Evolutionary conservation across 2,888 invertebrate genomes (phyloP), one percentile per base, ranked within the genome.

Genomic region (Selenia dentaria): DNA sequence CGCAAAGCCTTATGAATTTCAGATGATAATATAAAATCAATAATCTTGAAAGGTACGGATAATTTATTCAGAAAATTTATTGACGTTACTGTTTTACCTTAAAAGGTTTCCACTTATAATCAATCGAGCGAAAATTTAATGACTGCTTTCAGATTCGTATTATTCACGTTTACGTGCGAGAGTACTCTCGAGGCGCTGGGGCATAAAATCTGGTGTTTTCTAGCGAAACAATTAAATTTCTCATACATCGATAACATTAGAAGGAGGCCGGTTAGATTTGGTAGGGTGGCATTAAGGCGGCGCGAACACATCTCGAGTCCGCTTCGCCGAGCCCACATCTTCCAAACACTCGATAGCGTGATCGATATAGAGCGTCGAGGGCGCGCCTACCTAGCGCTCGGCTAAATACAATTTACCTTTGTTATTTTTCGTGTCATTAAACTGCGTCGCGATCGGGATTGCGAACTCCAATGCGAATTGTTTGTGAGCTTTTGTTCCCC

Each of bases 401-500:
- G 81, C 83, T 88, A 85, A 89, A 89, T 89, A 89, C 89, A 90
- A 90, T 90, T 90, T 89, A 88, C 90, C 89, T 89, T 88, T 89
- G 90, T 90, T 90, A 90, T 90, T 90, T 90, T 89, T 90, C 90
- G 89, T 89, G 86, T 90, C 90, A 90, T 90, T 90, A 88, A 90
- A 89, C 87, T 88, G 85, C 86, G 88, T 87, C 81, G 87, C 85
- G 87, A 88, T 88, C 86, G 86, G 85, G 77, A 85, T 83, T 85
- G 83, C 86, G 87, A 88, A 84, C 88, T 84, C 77, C 84, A 74
- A 87, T 86, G 83, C 76, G 88, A 88, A 89, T 89, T 90, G 89
- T 89, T 90, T 87, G 87, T 84, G 82, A 88, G 83, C 87, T 83
- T 90, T 89, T 89, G 88, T 88, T 84, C 84, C 80, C 79, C 82